phyloP scores from a whole-genome alignment of 2,888 invertebrate species.

The Cacoxenus indagator region DNA sequence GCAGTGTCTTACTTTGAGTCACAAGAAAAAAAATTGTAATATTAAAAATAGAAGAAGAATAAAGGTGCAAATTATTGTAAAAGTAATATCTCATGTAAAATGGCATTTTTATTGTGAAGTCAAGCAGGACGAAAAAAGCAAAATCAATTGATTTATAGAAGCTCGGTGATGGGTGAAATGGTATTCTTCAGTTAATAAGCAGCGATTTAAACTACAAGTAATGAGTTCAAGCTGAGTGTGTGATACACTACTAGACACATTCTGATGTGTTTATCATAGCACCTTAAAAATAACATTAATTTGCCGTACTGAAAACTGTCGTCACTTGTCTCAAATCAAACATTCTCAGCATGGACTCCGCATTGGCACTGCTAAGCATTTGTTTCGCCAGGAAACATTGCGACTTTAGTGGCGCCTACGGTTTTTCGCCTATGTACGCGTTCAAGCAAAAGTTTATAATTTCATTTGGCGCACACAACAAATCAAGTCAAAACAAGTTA shows the following conservation, averaged over 20 bases:
- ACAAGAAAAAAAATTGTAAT: background rate
- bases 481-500: constrained; percentile 12
- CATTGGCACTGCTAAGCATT: background rate
- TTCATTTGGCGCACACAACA: constrained; percentile 7
- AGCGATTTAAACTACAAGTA: no score
- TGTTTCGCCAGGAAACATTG: background rate
- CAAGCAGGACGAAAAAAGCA: background rate
- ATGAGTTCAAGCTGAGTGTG: no score
- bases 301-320: background rate
- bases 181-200: no score
- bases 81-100: constrained; percentile 6
- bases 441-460: constrained; percentile 8
- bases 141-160: no score
- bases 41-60: background rate
- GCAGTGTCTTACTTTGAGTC: background rate
- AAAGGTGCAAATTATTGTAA: background rate
- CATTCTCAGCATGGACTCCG: background rate
- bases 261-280: no score
- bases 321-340: background rate
- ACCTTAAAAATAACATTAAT: no score
- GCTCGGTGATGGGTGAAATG: no score
- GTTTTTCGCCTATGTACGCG: background rate
- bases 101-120: constrained; percentile 14
- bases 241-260: background rate
- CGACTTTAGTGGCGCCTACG: background rate